Evolutionary conservation across 2,888 invertebrate genomes (phyloP).

Genomic region (Pammene aurita): DNA sequence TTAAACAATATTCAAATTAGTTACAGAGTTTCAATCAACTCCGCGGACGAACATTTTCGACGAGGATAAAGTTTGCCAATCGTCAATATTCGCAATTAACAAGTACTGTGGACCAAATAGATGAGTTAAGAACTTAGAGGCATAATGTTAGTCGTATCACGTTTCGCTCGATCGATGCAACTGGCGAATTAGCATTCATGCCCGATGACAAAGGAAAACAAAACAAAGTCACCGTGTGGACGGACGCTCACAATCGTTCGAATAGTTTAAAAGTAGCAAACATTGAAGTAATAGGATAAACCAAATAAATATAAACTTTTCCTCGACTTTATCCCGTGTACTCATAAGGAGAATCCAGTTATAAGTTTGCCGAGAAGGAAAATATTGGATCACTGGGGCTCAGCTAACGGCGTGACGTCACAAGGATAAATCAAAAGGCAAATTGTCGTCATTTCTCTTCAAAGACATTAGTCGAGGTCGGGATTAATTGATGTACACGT

Average conservation of each 20-base stretch:
- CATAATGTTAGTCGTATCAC: constrained; percentile 48
- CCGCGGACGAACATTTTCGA: constrained; percentile 76
- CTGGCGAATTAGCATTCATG: constrained; percentile 41
- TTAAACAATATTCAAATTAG: constrained; percentile 44
- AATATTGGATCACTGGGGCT: constrained; percentile 23
- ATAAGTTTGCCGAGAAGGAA: constrained; percentile 30
- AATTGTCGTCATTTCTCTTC: constrained; percentile 24
- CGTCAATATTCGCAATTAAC: constrained; percentile 47
- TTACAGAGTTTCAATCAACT: constrained; percentile 64
- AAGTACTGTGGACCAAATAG: constrained; percentile 56
- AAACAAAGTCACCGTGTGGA: constrained; percentile 34
- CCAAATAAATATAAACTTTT: constrained; percentile 19
- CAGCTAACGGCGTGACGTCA: constrained; percentile 22
- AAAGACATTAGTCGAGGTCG: constrained; percentile 4
- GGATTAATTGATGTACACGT: constrained; percentile 8
- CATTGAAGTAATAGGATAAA: constrained; percentile 24
- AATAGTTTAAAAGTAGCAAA: constrained; percentile 20
- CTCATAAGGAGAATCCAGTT: constrained; percentile 29
- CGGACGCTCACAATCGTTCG: constrained; percentile 12
- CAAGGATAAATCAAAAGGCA: constrained; percentile 25
- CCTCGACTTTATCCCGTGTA: constrained; percentile 20
- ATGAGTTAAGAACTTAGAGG: constrained; percentile 32
- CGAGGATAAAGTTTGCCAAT: constrained; percentile 53
- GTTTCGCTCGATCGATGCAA: constrained; percentile 57
- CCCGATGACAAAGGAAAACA: constrained; percentile 39